phyloP scores from a whole-genome alignment of 92 coral and sea anemone genomes.

The Umimayanthus kanabou region DNA sequence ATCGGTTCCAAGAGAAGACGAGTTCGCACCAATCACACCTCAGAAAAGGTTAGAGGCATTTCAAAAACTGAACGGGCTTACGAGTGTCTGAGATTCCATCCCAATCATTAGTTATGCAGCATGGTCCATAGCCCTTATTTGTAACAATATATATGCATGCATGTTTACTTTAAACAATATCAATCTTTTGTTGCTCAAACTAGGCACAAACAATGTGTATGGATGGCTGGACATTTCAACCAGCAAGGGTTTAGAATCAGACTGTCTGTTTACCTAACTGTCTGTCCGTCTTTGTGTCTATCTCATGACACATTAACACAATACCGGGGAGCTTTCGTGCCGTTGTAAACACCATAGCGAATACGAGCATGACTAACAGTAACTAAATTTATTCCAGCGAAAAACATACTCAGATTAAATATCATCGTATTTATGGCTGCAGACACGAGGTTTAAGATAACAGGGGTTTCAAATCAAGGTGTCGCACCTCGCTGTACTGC shows the following conservation, averaged over 20 bases:
- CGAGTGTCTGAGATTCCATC: conserved; percentile 8
- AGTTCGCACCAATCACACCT: not conserved
- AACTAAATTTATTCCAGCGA: not conserved
- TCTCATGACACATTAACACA: not conserved
- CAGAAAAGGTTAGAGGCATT: not conserved
- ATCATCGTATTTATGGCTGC: no score
- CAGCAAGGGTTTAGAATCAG: not conserved
- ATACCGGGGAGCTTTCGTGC: no score
- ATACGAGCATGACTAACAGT: not conserved
- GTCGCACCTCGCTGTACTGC: no score
- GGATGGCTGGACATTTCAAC: not conserved
- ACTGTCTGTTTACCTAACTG: not conserved
- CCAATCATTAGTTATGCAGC: not conserved
- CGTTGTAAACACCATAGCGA: no score
- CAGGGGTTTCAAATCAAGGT: not conserved
- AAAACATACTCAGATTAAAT: no score
- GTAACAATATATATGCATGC: conserved; percentile 4
- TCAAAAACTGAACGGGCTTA: not conserved
- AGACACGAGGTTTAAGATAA: not conserved
- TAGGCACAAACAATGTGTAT: not conserved
- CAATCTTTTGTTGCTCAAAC: not conserved
- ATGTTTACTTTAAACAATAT: conserved; percentile 30
- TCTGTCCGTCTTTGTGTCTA: not conserved
- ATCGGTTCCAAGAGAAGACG: not conserved
- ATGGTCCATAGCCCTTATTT: not conserved